These are phyloP conservation scores for Chrysolina americana DNA, from an alignment of 2,888 invertebrate species.

Conservation along the genomic window DNA sequence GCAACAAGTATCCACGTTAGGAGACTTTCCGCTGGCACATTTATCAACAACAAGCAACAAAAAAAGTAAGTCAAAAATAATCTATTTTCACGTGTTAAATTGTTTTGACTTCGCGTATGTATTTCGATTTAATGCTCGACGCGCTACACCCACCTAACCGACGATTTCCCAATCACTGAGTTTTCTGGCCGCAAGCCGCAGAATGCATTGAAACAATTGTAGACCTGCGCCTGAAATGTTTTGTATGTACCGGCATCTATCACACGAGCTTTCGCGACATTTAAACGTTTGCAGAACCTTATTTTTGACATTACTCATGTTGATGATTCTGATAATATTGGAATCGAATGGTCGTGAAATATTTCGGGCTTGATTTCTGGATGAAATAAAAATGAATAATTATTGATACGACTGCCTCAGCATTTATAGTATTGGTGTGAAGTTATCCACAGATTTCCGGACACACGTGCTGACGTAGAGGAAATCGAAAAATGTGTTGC, in stretches of 20 bases:
- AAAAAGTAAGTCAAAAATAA: neutral
- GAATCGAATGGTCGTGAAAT: too few relatives aligned
- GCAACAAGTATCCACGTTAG: neutral
- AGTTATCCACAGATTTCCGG: too few relatives aligned
- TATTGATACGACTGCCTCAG: too few relatives aligned
- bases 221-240: conserved; percentile 23
- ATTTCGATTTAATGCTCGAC: neutral
- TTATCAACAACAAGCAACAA: neutral
- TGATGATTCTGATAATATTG: too few relatives aligned
- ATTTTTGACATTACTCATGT: too few relatives aligned
- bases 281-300: neutral
- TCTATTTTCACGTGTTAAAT: neutral
- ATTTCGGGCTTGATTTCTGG: too few relatives aligned
- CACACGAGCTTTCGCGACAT: neutral
- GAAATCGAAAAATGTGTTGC: too few relatives aligned
- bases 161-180: conserved; percentile 22
- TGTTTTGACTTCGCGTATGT: conserved; percentile 9
- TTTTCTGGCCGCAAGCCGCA: conserved; percentile 16
- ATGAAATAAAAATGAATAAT: too few relatives aligned
- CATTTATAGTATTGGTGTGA: too few relatives aligned
- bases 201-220: conserved; percentile 7
- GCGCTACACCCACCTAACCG: conserved; percentile 3
- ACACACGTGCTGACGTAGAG: too few relatives aligned
- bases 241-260: neutral
- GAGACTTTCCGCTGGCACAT: neutral